phyloP scores from a whole-genome alignment of 1,140 invertebrate genomes.

The Venustaconcha ellipsiformis region DNA sequence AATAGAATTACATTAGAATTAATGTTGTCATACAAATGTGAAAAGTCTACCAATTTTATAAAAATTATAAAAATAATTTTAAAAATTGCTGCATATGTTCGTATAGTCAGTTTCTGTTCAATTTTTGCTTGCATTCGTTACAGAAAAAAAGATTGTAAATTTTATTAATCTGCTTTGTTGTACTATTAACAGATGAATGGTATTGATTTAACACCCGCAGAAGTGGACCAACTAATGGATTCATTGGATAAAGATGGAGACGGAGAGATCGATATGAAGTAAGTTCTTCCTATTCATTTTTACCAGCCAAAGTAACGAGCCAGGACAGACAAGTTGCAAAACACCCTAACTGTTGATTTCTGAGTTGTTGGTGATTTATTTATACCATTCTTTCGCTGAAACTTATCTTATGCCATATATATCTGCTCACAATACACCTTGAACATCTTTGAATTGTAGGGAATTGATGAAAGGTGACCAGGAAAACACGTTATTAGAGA shows the following conservation, averaged over 20 bases:
- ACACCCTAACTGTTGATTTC: background rate
- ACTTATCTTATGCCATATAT: background rate
- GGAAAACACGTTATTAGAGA: slow-evolving; percentile 9
- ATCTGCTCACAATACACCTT: background rate
- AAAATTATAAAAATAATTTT: background rate
- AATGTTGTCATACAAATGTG: background rate
- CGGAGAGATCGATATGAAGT: slow-evolving; percentile 62
- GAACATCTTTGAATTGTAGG: background rate
- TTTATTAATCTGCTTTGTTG: background rate
- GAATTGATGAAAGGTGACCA: slow-evolving; percentile 29
- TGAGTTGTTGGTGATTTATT: background rate
- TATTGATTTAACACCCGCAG: slow-evolving; percentile 54
- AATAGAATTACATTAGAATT: background rate
- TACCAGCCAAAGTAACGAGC: background rate
- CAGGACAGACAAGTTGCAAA: background rate
- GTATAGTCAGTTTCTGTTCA: background rate
- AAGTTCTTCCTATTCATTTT: slow-evolving; percentile 6
- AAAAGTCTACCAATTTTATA: background rate
- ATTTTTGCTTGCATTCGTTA: background rate
- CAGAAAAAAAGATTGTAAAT: too few relatives aligned
- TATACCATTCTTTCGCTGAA: background rate
- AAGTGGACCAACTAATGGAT: slow-evolving; percentile 53
- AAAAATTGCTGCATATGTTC: background rate
- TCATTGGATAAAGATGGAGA: slow-evolving; percentile 57
- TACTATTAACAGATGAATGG: slow-evolving; percentile 37